Conservation (phyloP, 2,113 vertebrate genomes). For the Willisornis vidua region DNA sequence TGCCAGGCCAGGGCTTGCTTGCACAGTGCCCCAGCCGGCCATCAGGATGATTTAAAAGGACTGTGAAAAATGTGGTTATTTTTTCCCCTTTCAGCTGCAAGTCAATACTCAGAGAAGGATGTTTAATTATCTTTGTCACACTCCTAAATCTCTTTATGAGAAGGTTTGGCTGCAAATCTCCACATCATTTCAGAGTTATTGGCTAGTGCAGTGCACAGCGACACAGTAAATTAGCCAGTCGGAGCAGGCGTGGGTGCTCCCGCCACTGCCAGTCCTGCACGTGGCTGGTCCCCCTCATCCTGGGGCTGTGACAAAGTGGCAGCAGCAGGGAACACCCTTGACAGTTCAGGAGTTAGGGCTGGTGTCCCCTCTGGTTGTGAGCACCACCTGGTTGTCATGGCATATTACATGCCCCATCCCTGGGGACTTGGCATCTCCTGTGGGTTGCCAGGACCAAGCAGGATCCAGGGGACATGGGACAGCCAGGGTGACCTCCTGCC, state of each 20-base stretch:
- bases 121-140: constrained; percentile 71
- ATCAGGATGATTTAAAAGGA: constrained; percentile 62
- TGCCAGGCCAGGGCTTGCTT: background rate
- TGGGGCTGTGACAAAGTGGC: background rate
- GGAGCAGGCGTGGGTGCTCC: background rate
- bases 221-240: constrained; percentile 33
- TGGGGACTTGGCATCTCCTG: background rate
- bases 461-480: background rate
- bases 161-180: constrained; percentile 68
- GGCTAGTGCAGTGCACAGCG: background rate
- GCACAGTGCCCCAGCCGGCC: background rate
- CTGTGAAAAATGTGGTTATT: constrained; percentile 68
- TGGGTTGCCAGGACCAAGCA: too few relatives aligned
- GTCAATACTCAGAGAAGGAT: constrained; percentile 65
- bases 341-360: accelerated
- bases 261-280: background rate
- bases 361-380: background rate
- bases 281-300: background rate
- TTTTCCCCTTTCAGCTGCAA: constrained; percentile 56
- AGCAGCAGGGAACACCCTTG: background rate
- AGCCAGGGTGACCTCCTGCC: background rate
- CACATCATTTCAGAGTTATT: constrained; percentile 62
- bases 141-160: constrained; percentile 73
- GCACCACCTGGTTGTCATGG: accelerated
- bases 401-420: accelerated